phyloP scores from a whole-genome alignment of 1,140 invertebrate species.

The Oedothorax gibbosus region DNA sequence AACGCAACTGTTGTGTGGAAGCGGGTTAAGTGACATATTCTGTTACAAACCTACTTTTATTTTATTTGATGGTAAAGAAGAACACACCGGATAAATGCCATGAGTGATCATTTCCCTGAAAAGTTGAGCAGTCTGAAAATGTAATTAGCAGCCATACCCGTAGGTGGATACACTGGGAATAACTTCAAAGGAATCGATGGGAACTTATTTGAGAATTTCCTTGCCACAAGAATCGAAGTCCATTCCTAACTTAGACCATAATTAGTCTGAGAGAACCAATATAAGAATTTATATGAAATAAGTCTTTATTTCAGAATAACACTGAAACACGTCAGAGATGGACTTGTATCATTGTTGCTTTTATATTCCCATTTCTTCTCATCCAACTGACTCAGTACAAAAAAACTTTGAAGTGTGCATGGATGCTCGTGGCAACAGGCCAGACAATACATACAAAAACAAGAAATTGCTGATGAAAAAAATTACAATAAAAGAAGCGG shows the following conservation, averaged over 20 bases:
- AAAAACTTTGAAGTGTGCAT: constrained; percentile 17
- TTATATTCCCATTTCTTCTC: neutral
- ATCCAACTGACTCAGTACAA: constrained; percentile 24
- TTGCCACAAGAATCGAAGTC: neutral
- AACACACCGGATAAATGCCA: constrained; percentile 5
- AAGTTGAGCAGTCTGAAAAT: constrained; percentile 38
- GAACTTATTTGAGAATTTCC: neutral
- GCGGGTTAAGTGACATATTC: too few species aligned
- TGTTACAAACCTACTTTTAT: too few species aligned
- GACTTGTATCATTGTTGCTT: too few species aligned
- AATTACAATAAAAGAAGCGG: constrained; percentile 7
- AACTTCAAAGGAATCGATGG: constrained; percentile 14
- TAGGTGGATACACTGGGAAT: constrained; percentile 15
- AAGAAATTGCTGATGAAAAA: constrained; percentile 19
- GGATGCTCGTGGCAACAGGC: constrained; percentile 30
- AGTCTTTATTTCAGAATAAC: too few species aligned
- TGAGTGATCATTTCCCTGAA: constrained; percentile 23
- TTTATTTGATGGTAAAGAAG: too few species aligned
- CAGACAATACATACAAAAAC: constrained; percentile 34
- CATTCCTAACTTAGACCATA: too few species aligned
- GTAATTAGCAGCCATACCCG: constrained; percentile 36
- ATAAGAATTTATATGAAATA: too few species aligned
- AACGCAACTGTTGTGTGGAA: too few species aligned
- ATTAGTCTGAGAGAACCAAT: too few species aligned
- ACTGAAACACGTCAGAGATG: too few species aligned